Base-by-base conservation (phyloP, 2,888 invertebrate genomes). In the Xanthorhoe spadicearia region DNA sequence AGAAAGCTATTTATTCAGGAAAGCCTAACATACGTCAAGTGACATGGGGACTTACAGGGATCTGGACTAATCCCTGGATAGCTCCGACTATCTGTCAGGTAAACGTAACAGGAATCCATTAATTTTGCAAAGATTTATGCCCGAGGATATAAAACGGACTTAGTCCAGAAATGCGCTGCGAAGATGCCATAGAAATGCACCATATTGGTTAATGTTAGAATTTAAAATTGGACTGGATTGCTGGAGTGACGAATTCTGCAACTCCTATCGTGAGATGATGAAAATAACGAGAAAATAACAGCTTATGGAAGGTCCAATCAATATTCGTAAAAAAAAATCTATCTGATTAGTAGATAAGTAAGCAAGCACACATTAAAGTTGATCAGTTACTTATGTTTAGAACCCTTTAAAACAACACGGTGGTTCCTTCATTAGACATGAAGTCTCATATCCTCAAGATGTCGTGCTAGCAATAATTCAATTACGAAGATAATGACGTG, bases 61-160 rank as follows among this genome's bases (percentile, higher is more conserved):
- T 66, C 68, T 62, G 35, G 32, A 9, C 9, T 69, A 63, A 69
- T 64, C 69, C 67, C 50, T 35, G 48, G 49, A 69, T 67, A 70
- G 53, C 59, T 58, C 38, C n/a, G 50, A 51, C 32, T 13, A 52
- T 28, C 51, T 19, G 18, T 43, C 51, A 35, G 51, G 19, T 43
- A 13, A 23, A 23, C 23, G 23, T 4, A 23, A 0, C 6, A 46
- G n/a, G 8, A 55, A 43, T 19, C 38, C 9, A 43, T 55, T 17
- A 35, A 6, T 17, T 48, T 15, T 48, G 48, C 15, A 15, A 3
- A 48, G 48, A 48, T 48, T 48, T 48, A 48, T 48, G 23, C 23
- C 23, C 1, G 23, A 23, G 23, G 23, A 23, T 23, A 23, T 23
- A 23, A 23, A 23, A 23, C 4, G 23, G n/a, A n/a, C n/a, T n/a